Base-by-base conservation (phyloP, 2,888 invertebrate species). In the Fabriciana adippe region DNA sequence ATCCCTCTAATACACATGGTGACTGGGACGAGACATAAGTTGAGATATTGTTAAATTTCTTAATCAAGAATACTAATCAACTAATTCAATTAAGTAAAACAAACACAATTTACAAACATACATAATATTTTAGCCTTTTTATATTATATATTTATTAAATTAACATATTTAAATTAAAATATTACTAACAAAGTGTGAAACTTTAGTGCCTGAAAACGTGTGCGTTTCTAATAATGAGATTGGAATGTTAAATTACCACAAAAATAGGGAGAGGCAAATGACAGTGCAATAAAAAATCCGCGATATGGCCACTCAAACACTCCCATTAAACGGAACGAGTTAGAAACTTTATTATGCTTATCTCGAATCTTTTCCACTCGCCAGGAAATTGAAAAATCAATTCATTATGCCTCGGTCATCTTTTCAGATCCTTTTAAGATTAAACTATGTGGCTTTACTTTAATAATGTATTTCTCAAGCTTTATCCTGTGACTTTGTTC, bases 161-260 rank as follows among this genome's bases (percentile, higher is more conserved):
- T n/a, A n/a, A n/a, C n/a, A 3, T n/a, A n/a, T 48, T 48, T 50
- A 50, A 50, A 41, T 3, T 41, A 11, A 35, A 60, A 18, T 16
- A 50, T 18, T 57, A 69, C 41, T 67, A 67, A 69, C 53, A 67
- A 63, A 68, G 55, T 70, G 56, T 61, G 61, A 55, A 47, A 51
- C 63, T 50, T 11, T 66, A 57, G 66, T 66, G 56, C 54, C 47
- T 69, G 56, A 64, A 69, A 67, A 69, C 62, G 45, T 64, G 56
- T 51, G 45, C 60, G 48, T 55, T 65, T 69, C 70, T 73, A 72
- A 60, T 56, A 56, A 61, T 50, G 71, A 70, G 67, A 72, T 67
- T 57, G 79, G 82, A 84, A 75, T 84, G 81, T 90, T 86, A 88
- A 87, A 88, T 90, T 86, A 86, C 85, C 85, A 81, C 84, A 85